Evolutionary conservation across 1,140 invertebrate species (phyloP), one percentile per base, ranked within the genome.

Genomic region (Mactra quadrangularis): DNA sequence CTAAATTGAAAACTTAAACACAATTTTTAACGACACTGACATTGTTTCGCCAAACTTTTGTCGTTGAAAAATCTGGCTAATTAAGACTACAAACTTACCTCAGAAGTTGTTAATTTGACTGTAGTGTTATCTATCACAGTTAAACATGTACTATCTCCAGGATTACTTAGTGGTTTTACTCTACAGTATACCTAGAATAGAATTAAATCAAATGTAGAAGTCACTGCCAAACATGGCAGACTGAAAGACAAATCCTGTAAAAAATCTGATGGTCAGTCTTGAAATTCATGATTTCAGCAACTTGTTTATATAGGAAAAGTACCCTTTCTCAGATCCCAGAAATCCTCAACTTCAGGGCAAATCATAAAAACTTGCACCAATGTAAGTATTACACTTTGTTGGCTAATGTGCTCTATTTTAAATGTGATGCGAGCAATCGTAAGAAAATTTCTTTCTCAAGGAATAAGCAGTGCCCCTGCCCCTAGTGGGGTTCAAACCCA

Each of bases 101-200:
- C 90, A 64, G 86, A 76, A 41, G 90, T 87, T 0, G 83, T 76
- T 29, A 98, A 92, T 7, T 95, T 92, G 25, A 97, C 93, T 15
- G 95, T 95, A 25, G 95, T 95, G 0, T 96, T 94, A 57, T 96
- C 96, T 59, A 96, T 90, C 41, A 96, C 94, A 89, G 95, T 95
- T 79, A 98, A 94, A 92, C 96, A 97, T 0, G 95, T 94, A 22
- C 93, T 85, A 90, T 96, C 96, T 53, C 91, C 94, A 17, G 94
- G 92, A 83, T 95, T 94, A 84, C 96, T 95, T 87, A 97, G 94
- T 0, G 97, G 97, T 19, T 96, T 94, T 38, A 98, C 92, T 52
- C 97, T 94, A 89, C 97, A 98, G 89, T 95, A 98, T 1, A 98
- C 97, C 94, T 97, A 95, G 0, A 98, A 85, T 15, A 57, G 2